phyloP scores from a whole-genome alignment of 2,888 invertebrate species.

The Chymomyza caudatula region DNA sequence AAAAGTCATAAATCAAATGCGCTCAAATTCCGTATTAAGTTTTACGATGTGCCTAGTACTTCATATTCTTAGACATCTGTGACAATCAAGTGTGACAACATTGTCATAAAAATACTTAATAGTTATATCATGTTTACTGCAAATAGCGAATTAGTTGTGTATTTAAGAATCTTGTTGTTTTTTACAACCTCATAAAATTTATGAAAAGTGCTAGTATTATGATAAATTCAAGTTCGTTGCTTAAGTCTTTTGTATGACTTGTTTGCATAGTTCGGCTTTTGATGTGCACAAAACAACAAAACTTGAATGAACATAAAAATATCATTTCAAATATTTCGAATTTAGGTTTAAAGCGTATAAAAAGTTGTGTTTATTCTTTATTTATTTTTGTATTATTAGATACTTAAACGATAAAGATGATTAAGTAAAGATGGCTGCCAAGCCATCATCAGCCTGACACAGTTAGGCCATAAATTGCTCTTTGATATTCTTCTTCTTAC shows the following conservation, averaged over 20 bases:
- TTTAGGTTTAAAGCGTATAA: too few species aligned
- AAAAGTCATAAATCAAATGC: neutral
- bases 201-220: neutral
- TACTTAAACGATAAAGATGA: too few species aligned
- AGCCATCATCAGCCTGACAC: too few species aligned
- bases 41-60: neutral
- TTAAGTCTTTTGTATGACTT: constrained; percentile 16
- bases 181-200: neutral
- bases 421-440: too few species aligned
- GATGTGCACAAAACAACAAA: too few species aligned
- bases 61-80: neutral
- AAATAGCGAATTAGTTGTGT: neutral
- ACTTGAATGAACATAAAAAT: too few species aligned
- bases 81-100: neutral
- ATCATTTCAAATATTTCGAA: too few species aligned
- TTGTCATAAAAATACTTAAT: neutral
- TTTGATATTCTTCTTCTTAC: too few species aligned
- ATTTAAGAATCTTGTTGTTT: neutral
- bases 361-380: too few species aligned
- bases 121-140: neutral
- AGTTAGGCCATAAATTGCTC: too few species aligned
- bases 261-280: neutral
- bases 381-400: too few species aligned
- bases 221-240: constrained; percentile 37
- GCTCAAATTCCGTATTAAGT: neutral